A percentile compares a stretch with the other conserved stretches of the same genome.
These are phyloP conservation scores for Cotesia chilonis DNA, from an alignment of 1,140 invertebrate species.

Conservation along the genomic window DNA sequence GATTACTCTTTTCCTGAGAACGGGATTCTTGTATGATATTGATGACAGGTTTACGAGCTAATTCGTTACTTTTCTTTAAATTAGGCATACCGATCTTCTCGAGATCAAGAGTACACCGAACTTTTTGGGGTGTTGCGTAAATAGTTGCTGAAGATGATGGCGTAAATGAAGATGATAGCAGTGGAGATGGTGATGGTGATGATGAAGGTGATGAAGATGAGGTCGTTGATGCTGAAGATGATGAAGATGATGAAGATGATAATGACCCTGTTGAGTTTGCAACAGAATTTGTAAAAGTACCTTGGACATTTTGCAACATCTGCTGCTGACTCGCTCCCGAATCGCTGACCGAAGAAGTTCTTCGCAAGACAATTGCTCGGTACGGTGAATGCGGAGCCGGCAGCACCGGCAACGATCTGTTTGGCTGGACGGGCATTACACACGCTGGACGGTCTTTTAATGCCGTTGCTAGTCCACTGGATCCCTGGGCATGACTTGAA, in stretches of 20 bases:
- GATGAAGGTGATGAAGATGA: background rate
- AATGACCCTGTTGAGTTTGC: background rate
- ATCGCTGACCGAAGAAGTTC: background rate
- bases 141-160: background rate
- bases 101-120: constrained; percentile 19
- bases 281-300: background rate
- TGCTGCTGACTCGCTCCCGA: background rate
- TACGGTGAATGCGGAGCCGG: constrained; percentile 47
- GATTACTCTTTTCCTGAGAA: constrained; percentile 11
- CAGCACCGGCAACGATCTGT: constrained; percentile 52
- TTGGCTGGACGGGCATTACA: constrained; percentile 53
- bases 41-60: constrained; percentile 6
- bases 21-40: constrained; percentile 13
- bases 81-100: constrained; percentile 18
- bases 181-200: constrained; percentile 1
- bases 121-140: background rate
- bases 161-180: background rate
- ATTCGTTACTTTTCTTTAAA: constrained; percentile 15
- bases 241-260: background rate
- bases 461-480: constrained; percentile 45
- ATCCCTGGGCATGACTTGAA: constrained; percentile 10
- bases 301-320: background rate
- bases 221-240: constrained; percentile 7
- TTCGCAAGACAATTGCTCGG: constrained; percentile 9
- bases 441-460: constrained; percentile 46